Base-by-base conservation (phyloP, 2,888 invertebrate genomes). In the Diarsia dahlii region DNA sequence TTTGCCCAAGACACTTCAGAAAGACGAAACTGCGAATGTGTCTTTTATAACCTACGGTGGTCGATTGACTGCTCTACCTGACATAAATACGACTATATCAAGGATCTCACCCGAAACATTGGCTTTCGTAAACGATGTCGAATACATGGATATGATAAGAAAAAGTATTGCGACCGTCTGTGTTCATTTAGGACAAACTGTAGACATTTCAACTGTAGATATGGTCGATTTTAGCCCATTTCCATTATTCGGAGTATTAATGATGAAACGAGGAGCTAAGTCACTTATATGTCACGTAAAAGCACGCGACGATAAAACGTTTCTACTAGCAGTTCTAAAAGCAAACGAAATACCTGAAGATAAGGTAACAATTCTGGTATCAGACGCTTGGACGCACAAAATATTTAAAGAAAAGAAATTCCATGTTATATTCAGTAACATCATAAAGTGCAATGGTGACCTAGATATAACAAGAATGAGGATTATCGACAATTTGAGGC, bases 221-320 rank as follows among this genome's bases (percentile, higher is more conserved):
- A 90, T 97, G 63, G 89, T 97, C 50, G 97, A 97, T 89, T 91
- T 96, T 46, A 95, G 94, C 85, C 95, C 96, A 4, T 97, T 97
- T 89, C 97, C 97, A 1, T 83, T 97, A 52, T 93, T 97, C 71
- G 97, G 97, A 2, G 88, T 97, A 63, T 90, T 94, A 62, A 84
- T 97, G 84, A 91, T 97, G 58, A 95, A 94, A 85, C 91, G 92
- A 56, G 93, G 94, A 60, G 82, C 88, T 9, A 88, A 92, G 79
- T 88, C 84, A 0, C 89, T 96, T 28, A 92, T 92, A 73, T 94
- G 93, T 87, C 75, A 80, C 45, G 80, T 72, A 1, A 80, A 82
- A 65, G 68, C 69, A 9, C 2, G 9, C 3, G n/a, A 82, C 9
- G 87, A 87, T 12, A 70, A 72, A 54, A 71, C 18, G 8, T 86